Evolutionary conservation across 1,140 invertebrate species (phyloP).

Genomic region (Drosophila ananassae): DNA sequence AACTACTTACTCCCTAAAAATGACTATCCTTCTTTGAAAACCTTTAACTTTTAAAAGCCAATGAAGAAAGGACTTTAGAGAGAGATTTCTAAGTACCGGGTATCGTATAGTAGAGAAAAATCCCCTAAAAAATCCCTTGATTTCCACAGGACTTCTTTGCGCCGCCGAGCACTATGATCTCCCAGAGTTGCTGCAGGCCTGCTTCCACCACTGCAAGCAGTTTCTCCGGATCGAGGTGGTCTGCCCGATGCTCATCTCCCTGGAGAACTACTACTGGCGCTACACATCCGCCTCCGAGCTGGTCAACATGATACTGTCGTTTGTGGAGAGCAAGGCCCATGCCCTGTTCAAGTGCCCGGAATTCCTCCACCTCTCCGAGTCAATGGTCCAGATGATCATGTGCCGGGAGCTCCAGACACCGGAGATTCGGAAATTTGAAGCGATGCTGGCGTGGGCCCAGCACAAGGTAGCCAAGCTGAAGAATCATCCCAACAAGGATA

Average conservation of each 20-base stretch:
- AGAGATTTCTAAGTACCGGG: neutral
- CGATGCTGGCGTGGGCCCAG: slow-evolving; percentile 95
- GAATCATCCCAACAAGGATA: slow-evolving; percentile 91
- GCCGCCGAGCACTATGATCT: slow-evolving; percentile 97
- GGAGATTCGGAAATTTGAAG: slow-evolving; percentile 96
- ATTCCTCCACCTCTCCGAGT: slow-evolving; percentile 94
- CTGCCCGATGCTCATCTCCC: slow-evolving; percentile 94
- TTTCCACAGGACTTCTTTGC: slow-evolving; percentile 90
- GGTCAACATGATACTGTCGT: slow-evolving; percentile 96
- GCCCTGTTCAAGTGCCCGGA: slow-evolving; percentile 92
- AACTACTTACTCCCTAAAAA: no score
- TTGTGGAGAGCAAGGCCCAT: slow-evolving; percentile 93
- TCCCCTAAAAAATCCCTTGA: neutral
- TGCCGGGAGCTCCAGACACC: slow-evolving; percentile 92
- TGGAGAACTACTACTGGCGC: slow-evolving; percentile 98
- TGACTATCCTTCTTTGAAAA: no score
- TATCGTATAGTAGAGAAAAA: neutral
- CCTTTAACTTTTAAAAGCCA: no score
- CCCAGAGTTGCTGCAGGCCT: slow-evolving; percentile 95
- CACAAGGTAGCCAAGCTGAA: slow-evolving; percentile 90
- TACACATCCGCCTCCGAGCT: slow-evolving; percentile 96
- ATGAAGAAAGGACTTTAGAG: no score
- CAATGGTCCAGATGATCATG: slow-evolving; percentile 98
- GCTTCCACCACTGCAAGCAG: slow-evolving; percentile 97
- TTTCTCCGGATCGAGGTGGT: slow-evolving; percentile 96